Evolutionary conservation across 2,113 vertebrate genomes (phyloP).

Genomic region (Ahaetulla prasina): DNA sequence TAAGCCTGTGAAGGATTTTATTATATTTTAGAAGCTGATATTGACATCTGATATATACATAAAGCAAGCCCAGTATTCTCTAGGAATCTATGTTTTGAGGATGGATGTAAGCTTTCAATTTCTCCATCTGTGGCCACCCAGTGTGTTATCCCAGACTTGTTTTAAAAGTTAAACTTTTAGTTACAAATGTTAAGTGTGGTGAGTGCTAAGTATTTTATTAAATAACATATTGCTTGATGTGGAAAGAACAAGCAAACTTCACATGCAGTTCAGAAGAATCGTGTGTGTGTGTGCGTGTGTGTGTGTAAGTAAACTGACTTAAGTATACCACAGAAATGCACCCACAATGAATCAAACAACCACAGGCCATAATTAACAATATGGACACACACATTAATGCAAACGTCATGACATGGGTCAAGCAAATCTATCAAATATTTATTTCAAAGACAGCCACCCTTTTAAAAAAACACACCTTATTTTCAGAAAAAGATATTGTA

Average conservation of each 20-base stretch:
- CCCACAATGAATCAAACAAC: neutral
- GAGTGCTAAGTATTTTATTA: constrained; percentile 31
- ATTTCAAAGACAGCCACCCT: neutral
- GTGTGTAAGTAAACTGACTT: neutral
- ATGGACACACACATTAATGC: neutral
- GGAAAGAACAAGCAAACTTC: constrained; percentile 20
- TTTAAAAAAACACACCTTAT: neutral
- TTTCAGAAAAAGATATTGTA: neutral
- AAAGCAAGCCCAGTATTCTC: neutral
- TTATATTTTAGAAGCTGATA: neutral
- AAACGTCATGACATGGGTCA: neutral
- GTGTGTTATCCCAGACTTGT: neutral
- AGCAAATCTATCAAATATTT: constrained; percentile 2
- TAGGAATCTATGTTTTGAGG: neutral
- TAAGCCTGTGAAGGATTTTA: neutral
- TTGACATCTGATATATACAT: constrained; percentile 6
- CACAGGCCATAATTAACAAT: neutral
- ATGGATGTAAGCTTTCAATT: constrained; percentile 20
- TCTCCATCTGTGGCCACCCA: neutral
- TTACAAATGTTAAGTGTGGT: constrained; percentile 19
- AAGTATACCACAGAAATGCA: neutral
- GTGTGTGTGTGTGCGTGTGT: neutral
- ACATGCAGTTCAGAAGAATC: neutral
- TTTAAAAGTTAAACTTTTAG: constrained; percentile 22
- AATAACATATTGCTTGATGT: constrained; percentile 15